phyloP scores from a whole-genome alignment of 2,797 vertebrate genomes.

The Benthosema pterotum region DNA sequence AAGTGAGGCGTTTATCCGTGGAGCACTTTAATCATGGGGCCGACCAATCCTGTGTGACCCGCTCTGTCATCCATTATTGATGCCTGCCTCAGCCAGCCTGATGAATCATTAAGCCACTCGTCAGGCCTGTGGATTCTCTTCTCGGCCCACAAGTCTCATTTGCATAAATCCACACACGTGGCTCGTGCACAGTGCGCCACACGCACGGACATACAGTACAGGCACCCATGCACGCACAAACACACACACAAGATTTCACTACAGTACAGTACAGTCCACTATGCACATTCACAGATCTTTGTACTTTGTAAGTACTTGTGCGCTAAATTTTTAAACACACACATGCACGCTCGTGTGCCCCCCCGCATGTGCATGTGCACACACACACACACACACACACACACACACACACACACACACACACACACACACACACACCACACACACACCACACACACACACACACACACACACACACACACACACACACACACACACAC shows the following conservation, averaged over 20 bases:
- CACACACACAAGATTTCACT: background rate
- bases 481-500: constrained; percentile 13
- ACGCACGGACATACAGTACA: constrained; percentile 20
- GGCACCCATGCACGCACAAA: background rate
- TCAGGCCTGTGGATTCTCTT: constrained; percentile 78
- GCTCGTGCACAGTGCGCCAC: constrained; percentile 37
- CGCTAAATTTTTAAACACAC: background rate
- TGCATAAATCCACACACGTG: constrained; percentile 74
- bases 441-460: too few relatives aligned
- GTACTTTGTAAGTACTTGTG: too few relatives aligned
- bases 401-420: constrained; percentile 21
- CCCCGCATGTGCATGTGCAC: background rate
- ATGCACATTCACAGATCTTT: too few relatives aligned
- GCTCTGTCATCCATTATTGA: constrained; percentile 81
- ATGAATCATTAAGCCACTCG: constrained; percentile 82
- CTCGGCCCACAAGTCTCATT: constrained; percentile 71
- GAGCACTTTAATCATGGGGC: constrained; percentile 80
- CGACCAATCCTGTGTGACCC: constrained; percentile 76
- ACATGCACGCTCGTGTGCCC: background rate
- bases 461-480: too few relatives aligned
- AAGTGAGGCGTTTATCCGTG: constrained; percentile 74
- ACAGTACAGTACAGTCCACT: too few relatives aligned
- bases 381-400: background rate
- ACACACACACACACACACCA: too few relatives aligned
- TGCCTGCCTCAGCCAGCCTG: constrained; percentile 76